Base-by-base conservation (phyloP, 2,888 invertebrate species). In the Rhagium mordax region DNA sequence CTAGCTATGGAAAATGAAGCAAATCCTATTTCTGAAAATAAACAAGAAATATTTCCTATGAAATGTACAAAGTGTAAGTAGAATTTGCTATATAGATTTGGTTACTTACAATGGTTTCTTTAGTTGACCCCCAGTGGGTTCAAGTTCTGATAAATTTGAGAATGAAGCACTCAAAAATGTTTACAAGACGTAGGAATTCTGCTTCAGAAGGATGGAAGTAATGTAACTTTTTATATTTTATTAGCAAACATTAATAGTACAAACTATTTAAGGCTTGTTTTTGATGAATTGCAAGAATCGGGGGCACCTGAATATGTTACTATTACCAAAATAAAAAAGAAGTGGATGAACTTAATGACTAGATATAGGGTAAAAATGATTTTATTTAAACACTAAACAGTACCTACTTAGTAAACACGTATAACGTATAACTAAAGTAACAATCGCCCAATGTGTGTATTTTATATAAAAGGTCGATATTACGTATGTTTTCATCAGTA, bases 281-380 rank as follows among this genome's bases (percentile, higher is more conserved):
- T 79, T 57, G 75, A 79, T 13, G 83, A 83, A 70, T 72, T 83
- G 67, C 76, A 77, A 57, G 81, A 81, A 47, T 72, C 80, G 5
- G 83, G 82, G 5, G 83, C 82, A 13, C 83, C 83, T 5, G 64
- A 79, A 27, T 80, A 78, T 62, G 77, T 83, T n/a, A 79, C 83
- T n/a, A 74, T 81, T 15, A 75, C 76, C 6, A 83, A 81, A 68
- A 82, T 83, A 67, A 83, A 83, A 70, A 83, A 83, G 75, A 83
- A 83, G 62, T 83, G 83, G 83, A 83, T 83, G 83, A 83, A 83
- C 75, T 77, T 83, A 57, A 81, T 83, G 76, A 81, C 83, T 18
- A 70, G 82, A 70, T 83, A 81, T 68, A 80, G 81, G 74, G 83
- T 82, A 71, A 27, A 61, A 24, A 24, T n/a, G 4, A 41, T n/a